Evolutionary conservation across 2,888 invertebrate genomes (phyloP), one percentile per base, ranked within the genome.

Genomic region (Thymelicus lineola): DNA sequence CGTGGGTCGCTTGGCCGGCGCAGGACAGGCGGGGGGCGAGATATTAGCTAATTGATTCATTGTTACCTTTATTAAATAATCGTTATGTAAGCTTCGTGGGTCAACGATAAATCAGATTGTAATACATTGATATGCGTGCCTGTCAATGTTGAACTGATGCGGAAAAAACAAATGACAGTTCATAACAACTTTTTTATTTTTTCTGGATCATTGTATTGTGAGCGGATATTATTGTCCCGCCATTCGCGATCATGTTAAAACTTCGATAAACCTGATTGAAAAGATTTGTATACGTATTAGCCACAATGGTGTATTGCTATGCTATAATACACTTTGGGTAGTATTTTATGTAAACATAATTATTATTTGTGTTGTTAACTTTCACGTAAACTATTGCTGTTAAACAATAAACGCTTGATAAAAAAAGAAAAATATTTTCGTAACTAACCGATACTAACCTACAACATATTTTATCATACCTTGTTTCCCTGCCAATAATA

Each of bases 31-130:
- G 57, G 58, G 58, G 58, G 58, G 58, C 58, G 7, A 58, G 38
- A 38, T 36, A 58, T 58, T 58, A 36, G 58, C 58, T 38, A 58
- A 36, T 58, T 58, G 38, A 58, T 58, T 38, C 58, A 58, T 58
- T 58, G 58, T 58, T 58, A 55, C 55, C 28, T 55, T 55, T 55
- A 55, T 55, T 55, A 55, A 55, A 55, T 55, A 55, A 55, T 55
- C 28, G 28, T 55, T 55, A 55, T 14, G 28, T 35, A 55, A 55
- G 55, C 55, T 55, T 55, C 55, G 55, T 35, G 35, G 35, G 12
- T 35, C 55, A 14, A 6, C 55, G 55, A 55, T 55, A 55, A 53
- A 53, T 55, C 55, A 35, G 55, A 55, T 55, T 35, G 55, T 35
- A 55, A 55, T 55, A 35, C 28, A 55, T 35, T 35, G 55, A 55